phyloP scores from a whole-genome alignment of 92 coral and sea anemone species.

The Bergia puertoricense region DNA sequence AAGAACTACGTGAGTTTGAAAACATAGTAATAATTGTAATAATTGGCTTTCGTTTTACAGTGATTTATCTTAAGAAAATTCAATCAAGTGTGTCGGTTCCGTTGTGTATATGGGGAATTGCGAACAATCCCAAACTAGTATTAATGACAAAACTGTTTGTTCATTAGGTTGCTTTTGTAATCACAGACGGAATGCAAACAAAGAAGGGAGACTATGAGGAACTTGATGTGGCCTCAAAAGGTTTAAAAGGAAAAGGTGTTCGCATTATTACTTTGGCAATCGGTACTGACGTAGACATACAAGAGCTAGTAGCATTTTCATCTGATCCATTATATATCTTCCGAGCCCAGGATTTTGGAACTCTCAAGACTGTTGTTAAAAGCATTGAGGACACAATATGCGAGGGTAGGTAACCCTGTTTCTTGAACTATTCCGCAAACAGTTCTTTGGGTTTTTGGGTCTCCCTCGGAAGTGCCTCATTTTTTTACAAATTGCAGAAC shows the following conservation, averaged over 20 bases:
- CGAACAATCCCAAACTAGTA: background rate
- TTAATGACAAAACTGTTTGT: background rate
- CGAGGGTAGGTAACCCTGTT: background rate
- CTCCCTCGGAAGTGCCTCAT: no score
- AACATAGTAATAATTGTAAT: no score
- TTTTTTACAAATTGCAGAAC: no score
- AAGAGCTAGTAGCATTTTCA: constrained; percentile 20
- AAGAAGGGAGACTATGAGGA: constrained; percentile 28
- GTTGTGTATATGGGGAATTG: background rate
- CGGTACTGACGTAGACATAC: constrained; percentile 9
- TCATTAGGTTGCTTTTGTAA: constrained; percentile 29
- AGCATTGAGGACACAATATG: constrained; percentile 19
- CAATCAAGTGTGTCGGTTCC: background rate
- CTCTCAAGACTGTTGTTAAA: constrained; percentile 24
- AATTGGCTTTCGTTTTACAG: no score
- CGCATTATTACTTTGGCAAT: constrained; percentile 22
- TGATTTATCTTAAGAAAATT: no score
- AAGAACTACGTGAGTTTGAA: no score
- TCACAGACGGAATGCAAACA: constrained; percentile 41
- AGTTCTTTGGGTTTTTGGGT: background rate
- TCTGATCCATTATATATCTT: constrained; percentile 21
- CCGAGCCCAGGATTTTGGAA: constrained; percentile 29
- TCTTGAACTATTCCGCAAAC: background rate
- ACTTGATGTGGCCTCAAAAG: constrained; percentile 42
- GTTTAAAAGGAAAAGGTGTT: constrained; percentile 28